Conservation (phyloP, 2,113 vertebrate species). For the Oxyura jamaicensis region DNA sequence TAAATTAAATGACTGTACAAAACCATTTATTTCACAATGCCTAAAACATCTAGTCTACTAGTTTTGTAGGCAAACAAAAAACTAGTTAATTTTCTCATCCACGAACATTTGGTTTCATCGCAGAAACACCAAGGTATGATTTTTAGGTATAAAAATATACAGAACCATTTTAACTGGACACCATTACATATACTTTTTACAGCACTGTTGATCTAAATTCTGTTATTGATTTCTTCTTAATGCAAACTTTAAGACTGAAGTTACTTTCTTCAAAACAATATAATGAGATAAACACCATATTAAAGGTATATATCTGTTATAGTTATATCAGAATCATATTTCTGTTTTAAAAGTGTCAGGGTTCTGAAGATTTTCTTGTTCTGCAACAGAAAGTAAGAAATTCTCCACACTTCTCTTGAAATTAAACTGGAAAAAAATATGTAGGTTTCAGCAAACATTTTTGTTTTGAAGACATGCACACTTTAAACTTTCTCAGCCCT, state of each 20-base stretch:
- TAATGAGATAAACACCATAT: neutral
- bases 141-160: neutral
- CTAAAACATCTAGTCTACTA: neutral
- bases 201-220: neutral
- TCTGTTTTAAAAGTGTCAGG: neutral
- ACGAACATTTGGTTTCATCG: neutral
- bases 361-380: neutral
- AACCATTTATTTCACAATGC: neutral
- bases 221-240: neutral
- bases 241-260: neutral
- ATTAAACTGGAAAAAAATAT: neutral
- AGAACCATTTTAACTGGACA: neutral
- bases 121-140: neutral
- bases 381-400: neutral
- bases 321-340: neutral
- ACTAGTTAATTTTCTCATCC: neutral
- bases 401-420: neutral
- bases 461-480: neutral
- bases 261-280: neutral
- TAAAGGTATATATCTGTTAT: neutral
- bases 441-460: neutral
- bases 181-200: neutral
- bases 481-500: neutral
- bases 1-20: neutral
- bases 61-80: neutral